phyloP scores from a whole-genome alignment of 2,888 invertebrate genomes.

The Cacoxenus indagator region DNA sequence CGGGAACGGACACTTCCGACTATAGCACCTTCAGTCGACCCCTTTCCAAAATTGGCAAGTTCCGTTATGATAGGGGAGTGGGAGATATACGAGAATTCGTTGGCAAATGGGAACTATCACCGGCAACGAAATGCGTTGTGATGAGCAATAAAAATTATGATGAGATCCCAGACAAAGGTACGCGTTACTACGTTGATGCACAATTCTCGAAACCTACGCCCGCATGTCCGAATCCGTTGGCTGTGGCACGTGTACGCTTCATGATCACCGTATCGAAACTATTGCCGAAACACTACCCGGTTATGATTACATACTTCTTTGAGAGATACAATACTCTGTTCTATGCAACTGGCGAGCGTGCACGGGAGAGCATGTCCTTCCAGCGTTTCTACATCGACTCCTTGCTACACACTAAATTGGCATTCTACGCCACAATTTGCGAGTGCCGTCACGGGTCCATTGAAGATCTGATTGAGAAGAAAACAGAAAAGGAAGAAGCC shows the following conservation, averaged over 20 bases:
- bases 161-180: constrained; percentile 45
- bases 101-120: constrained; percentile 56
- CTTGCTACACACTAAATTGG: constrained; percentile 55
- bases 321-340: constrained; percentile 58
- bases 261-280: constrained; percentile 52
- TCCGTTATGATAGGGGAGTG: constrained; percentile 44
- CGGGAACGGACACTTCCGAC: not conserved
- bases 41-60: constrained; percentile 47
- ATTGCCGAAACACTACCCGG: constrained; percentile 50
- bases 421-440: constrained; percentile 55
- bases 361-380: constrained; percentile 42
- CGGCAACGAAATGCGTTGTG: constrained; percentile 60
- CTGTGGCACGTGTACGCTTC: constrained; percentile 66
- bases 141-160: constrained; percentile 41
- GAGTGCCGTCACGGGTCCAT: constrained; percentile 52
- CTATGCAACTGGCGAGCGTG: constrained; percentile 50
- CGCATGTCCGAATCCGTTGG: constrained; percentile 64
- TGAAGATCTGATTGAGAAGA: constrained; percentile 33
- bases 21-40: not conserved
- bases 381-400: constrained; percentile 60
- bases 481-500: not conserved
- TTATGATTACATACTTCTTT: constrained; percentile 65
- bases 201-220: constrained; percentile 64
- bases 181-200: constrained; percentile 56
- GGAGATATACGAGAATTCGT: constrained; percentile 55